Evolutionary conservation across 2,113 vertebrate species (phyloP), one percentile per base, ranked within the genome.

Genomic region (Lynx canadensis): DNA sequence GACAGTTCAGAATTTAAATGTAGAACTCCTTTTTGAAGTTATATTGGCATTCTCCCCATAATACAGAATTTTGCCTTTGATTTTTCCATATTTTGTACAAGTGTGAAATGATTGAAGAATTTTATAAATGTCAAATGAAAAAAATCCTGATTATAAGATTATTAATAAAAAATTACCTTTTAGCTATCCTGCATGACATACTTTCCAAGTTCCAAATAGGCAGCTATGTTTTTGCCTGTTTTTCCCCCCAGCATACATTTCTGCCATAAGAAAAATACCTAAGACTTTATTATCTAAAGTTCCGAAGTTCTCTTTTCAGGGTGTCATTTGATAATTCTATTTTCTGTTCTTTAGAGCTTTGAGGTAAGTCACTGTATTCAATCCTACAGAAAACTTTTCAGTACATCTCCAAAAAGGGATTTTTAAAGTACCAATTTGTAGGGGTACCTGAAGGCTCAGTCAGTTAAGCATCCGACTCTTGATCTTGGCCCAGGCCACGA

Each of bases 81-180:
- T 74, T 91, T 96, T 94, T 41, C 38, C n/a, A 45, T 50, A 88
- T 85, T 96, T 82, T 96, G 3, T 71, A 31, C 5, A 66, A 21
- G 3, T 50, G 10, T 68, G 23, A 95, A 91, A 91, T 45, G 15
- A 92, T 15, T 68, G 7, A 73, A 0, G 16, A 96, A 96, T 93
- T 84, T 95, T 69, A 21, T 45, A 78, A 85, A 48, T 33, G 16
- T 71, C 93, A 89, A 85, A 88, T 60, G 78, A 65, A 33, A 69
- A 69, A 87, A 16, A 94, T 63, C 27, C 25, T 78, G 36, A 36
- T 33, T 93, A 83, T 94, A 95, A 85, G 93, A 74, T 4, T 52
- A 8, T 71, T 81, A 78, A 91, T 63, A 94, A 60, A 95, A 97
- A 88, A 73, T 21, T 76, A 19, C 80, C 31, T 96, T 79, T 95